Conservation (phyloP, 1,140 invertebrate genomes). For the Drosophila murphyi region DNA sequence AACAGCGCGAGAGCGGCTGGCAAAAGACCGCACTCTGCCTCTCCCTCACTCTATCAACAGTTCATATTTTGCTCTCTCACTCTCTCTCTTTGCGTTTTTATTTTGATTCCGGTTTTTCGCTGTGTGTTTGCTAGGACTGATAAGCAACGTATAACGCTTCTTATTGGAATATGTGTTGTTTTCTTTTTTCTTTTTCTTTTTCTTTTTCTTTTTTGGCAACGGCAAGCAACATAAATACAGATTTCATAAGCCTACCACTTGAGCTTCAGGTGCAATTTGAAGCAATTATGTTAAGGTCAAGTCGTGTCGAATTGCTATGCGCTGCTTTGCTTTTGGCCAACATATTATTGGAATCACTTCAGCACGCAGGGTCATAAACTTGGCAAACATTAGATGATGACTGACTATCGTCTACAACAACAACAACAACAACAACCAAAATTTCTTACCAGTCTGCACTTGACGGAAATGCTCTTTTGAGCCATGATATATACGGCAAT, state of each 20-base stretch:
- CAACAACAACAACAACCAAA: too few relatives aligned
- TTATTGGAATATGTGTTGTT: slow-evolving; percentile 32
- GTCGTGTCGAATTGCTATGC: slow-evolving; percentile 37
- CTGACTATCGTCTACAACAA: neutral
- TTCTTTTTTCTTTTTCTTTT: slow-evolving; percentile 18
- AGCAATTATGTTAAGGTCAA: slow-evolving; percentile 58
- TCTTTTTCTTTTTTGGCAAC: slow-evolving; percentile 22
- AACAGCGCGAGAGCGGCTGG: slow-evolving; percentile 20
- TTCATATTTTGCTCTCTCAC: slow-evolving; percentile 6
- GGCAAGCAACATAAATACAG: slow-evolving; percentile 26
- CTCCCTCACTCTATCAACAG: neutral
- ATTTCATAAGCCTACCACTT: slow-evolving; percentile 48
- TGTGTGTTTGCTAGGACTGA: slow-evolving; percentile 57
- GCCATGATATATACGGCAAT: slow-evolving; percentile 40
- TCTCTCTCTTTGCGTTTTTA: slow-evolving; percentile 47
- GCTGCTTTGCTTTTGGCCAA: slow-evolving; percentile 23
- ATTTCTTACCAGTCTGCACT: neutral
- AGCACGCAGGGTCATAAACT: slow-evolving; percentile 41
- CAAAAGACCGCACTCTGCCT: neutral
- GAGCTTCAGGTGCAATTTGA: slow-evolving; percentile 49
- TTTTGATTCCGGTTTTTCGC: slow-evolving; percentile 75
- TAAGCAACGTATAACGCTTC: slow-evolving; percentile 47
- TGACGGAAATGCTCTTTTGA: slow-evolving; percentile 50
- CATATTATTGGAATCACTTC: slow-evolving; percentile 39
- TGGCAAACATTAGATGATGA: slow-evolving; percentile 30